Conservation (phyloP, 1,140 invertebrate genomes). For the Drosophila pectinifera region DNA sequence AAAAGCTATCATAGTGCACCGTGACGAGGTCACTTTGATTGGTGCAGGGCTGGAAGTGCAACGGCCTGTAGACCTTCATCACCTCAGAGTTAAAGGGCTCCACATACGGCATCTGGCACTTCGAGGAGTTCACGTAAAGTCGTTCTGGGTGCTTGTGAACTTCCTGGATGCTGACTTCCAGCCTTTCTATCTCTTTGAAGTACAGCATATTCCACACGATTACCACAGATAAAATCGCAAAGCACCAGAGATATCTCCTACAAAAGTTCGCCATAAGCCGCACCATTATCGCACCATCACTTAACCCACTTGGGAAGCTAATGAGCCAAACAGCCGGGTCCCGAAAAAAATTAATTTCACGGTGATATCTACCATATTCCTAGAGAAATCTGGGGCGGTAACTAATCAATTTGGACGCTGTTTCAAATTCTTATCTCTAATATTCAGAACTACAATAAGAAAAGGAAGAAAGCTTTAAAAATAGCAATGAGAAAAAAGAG, state of each 20-base stretch:
- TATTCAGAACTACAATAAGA: too few species aligned
- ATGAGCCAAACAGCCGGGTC: neutral
- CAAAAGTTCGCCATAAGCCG: neutral
- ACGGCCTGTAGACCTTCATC: conserved; percentile 40
- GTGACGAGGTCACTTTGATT: conserved; percentile 54
- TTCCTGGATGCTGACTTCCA: neutral
- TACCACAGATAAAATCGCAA: neutral
- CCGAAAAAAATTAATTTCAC: conserved; percentile 11
- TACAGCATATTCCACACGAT: neutral
- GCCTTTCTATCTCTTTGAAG: neutral
- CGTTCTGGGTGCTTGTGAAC: neutral
- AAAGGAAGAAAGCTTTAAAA: too few species aligned
- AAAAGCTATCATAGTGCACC: conserved; percentile 19
- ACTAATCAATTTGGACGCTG: neutral
- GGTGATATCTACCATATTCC: neutral
- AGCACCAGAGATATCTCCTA: neutral
- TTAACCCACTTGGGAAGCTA: neutral
- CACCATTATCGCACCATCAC: conserved; percentile 1
- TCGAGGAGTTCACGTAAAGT: conserved; percentile 42
- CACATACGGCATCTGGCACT: conserved; percentile 53
- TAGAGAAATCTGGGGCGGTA: neutral
- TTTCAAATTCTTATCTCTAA: too few species aligned
- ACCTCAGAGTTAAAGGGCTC: conserved; percentile 43
- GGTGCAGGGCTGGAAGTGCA: conserved; percentile 42
- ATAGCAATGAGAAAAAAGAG: too few species aligned